A percentile compares a stretch with the other conserved stretches of the same genome.
Evolutionary conservation across 2,888 invertebrate species (phyloP).

Genomic region (Cephus spinipes): DNA sequence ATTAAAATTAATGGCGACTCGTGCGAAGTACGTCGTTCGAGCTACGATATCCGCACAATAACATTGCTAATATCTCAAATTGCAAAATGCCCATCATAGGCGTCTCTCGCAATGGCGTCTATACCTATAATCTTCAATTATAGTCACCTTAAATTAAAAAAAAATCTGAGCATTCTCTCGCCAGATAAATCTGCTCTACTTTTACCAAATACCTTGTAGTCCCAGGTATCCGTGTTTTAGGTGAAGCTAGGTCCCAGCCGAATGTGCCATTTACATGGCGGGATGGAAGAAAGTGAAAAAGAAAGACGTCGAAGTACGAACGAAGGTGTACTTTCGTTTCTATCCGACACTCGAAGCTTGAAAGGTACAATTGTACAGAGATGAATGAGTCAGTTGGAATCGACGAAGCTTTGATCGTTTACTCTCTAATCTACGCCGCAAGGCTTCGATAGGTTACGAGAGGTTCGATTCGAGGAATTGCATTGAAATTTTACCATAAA

Average conservation of each 20-base stretch:
- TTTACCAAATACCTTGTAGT: constrained; percentile 19
- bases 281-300: neutral
- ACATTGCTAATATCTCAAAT: neutral
- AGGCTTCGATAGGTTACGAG: neutral
- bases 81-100: constrained; percentile 29
- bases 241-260: neutral
- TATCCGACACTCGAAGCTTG: neutral
- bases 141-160: constrained; percentile 46
- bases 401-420: neutral
- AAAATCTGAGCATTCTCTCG: constrained; percentile 42
- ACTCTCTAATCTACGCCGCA: neutral
- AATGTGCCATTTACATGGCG: neutral
- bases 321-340: neutral
- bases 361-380: neutral
- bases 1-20: too few species aligned
- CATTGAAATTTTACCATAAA: neutral
- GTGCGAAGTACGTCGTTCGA: too few species aligned
- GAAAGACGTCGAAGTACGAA: neutral
- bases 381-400: neutral
- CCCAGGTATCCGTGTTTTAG: neutral
- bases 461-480: neutral
- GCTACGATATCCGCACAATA: too few species aligned
- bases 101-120: constrained; percentile 30
- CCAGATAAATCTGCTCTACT: constrained; percentile 48
- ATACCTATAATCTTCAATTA: neutral